Conservation (phyloP, 2,888 invertebrate genomes). For the Oscheius sp. region DNA sequence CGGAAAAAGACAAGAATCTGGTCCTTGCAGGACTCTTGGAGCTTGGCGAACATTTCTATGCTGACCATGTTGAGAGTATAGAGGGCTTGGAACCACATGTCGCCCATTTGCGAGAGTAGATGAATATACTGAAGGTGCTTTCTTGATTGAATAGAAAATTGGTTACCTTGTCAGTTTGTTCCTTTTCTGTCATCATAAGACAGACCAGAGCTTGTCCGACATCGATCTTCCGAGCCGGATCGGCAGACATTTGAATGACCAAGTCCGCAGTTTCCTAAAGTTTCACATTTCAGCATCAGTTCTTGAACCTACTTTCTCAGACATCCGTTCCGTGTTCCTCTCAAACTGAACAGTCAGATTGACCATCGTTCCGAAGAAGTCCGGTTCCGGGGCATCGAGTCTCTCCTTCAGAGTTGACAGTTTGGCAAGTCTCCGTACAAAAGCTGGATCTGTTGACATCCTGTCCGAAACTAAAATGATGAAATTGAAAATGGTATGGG, state of each 20-base stretch:
- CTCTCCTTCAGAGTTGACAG: conserved; percentile 25
- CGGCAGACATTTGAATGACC: conserved; percentile 42
- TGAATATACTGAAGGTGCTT: conserved; percentile 27
- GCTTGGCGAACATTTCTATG: conserved; percentile 46
- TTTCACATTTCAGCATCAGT: neutral
- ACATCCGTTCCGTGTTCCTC: conserved; percentile 37
- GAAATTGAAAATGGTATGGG: neutral
- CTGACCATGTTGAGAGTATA: conserved; percentile 51
- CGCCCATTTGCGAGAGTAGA: conserved; percentile 33
- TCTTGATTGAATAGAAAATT: neutral
- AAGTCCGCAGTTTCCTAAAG: conserved; percentile 47
- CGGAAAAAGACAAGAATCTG: conserved; percentile 53
- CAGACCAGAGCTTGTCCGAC: conserved; percentile 29
- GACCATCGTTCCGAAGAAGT: conserved; percentile 33
- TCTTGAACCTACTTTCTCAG: conserved; percentile 41
- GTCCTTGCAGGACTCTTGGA: conserved; percentile 45
- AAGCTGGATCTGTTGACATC: conserved; percentile 31
- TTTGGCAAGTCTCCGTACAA: conserved; percentile 23
- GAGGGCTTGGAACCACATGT: conserved; percentile 48
- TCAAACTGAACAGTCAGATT: conserved; percentile 40
- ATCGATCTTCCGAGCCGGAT: neutral
- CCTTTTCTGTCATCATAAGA: conserved; percentile 31
- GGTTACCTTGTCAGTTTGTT: conserved; percentile 22
- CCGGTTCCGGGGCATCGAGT: conserved; percentile 23
- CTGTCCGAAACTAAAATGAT: neutral